Conservation (phyloP, 2,797 vertebrate species). For the Epinephelus awoara region DNA sequence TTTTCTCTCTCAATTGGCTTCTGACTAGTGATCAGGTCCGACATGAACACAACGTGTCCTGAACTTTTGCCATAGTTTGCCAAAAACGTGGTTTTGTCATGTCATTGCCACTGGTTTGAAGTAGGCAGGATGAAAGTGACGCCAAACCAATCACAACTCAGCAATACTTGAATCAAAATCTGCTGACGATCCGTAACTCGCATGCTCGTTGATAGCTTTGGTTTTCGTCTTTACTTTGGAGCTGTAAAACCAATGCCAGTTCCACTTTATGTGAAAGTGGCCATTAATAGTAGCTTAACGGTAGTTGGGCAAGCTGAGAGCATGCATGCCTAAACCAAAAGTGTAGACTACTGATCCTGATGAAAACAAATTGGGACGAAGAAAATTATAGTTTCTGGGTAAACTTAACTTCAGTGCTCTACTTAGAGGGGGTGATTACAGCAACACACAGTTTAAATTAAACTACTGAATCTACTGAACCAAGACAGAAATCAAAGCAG, state of each 20-base stretch:
- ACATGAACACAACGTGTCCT: not conserved
- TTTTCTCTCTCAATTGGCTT: constrained; percentile 3
- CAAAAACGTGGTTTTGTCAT: not conserved
- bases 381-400: constrained; percentile 51
- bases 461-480: constrained; percentile 52
- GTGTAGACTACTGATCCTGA: constrained; percentile 28
- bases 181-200: not conserved
- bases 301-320: constrained; percentile 7
- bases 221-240: not conserved
- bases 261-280: constrained; percentile 1
- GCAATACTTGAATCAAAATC: constrained; percentile 6
- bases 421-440: constrained; percentile 46
- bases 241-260: constrained; percentile 35
- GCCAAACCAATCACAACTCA: not conserved
- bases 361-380: constrained; percentile 53
- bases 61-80: not conserved
- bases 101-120: constrained; percentile 10
- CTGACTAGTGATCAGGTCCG: not conserved
- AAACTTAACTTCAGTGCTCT: constrained; percentile 47
- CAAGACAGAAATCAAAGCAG: constrained; percentile 38
- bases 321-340: constrained; percentile 18
- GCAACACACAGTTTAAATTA: constrained; percentile 48
- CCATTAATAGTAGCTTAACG: not conserved
- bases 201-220: constrained; percentile 6
- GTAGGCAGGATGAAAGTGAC: not conserved